Evolutionary conservation across 2,113 vertebrate genomes (phyloP), one percentile per base, ranked within the genome.

Genomic region (Chascanopsetta lugubris): DNA sequence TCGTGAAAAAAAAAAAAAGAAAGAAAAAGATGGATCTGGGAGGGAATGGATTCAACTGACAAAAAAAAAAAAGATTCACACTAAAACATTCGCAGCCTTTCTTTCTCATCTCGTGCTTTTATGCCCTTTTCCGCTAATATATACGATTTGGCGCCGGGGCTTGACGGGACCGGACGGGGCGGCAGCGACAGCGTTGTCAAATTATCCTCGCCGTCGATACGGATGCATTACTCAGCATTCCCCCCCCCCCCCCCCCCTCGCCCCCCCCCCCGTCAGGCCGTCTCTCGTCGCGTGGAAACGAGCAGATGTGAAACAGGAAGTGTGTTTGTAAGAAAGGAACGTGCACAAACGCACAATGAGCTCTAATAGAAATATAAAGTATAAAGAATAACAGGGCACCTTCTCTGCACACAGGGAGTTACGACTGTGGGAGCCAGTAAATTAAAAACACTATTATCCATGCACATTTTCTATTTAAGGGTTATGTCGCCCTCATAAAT

Each of bases 161-260:
- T 63, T n/a, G n/a, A n/a, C n/a, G n/a, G n/a, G n/a, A n/a, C n/a
- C n/a, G n/a, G n/a, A n/a, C n/a, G n/a, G 56, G 50, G 34, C 73
- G 15, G 42, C 61, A 5, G 13, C 10, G 20, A 46, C 49, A 60
- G 25, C 46, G 27, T 63, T 66, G 68, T 83, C 69, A 69, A 66
- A 79, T 59, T 61, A 51, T 70, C 54, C 24, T 66, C n/a, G 61
- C 54, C 59, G 21, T 68, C 59, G 15, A 69, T 54, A 42, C 74
- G 43, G 54, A 70, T 49, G 69, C 69, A 77, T 82, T 80, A 85
- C 42, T 27, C 77, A 75, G 86, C 83, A 66, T 75, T 86, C 82
- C 66, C 66, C 59, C 8, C n/a, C n/a, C n/a, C n/a, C n/a, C n/a
- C n/a, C n/a, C n/a, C n/a, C n/a, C n/a, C n/a, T n/a, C n/a, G n/a